Conservation (phyloP, 1,140 invertebrate species). For the Euwallacea similis region DNA sequence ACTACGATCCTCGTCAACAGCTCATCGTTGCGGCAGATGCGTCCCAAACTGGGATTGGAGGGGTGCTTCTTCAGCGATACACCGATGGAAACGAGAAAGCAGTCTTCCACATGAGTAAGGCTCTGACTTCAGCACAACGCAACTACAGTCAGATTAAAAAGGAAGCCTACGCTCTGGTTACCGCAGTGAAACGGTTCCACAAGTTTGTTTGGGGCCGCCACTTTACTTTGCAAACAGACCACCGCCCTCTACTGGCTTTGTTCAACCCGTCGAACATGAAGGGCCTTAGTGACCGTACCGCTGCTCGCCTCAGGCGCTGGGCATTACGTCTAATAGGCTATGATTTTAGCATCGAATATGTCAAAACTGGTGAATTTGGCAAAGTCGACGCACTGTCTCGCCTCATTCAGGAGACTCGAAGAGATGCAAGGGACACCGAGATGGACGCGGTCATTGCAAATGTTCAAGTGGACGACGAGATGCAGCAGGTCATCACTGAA, state of each 20-base stretch:
- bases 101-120: not conserved
- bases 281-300: not conserved
- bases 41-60: not conserved
- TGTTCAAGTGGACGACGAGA: not conserved
- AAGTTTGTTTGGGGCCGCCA: not conserved
- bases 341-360: constrained; percentile 2
- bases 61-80: not conserved
- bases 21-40: not conserved
- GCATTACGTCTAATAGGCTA: constrained; percentile 1
- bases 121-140: not conserved
- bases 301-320: not conserved
- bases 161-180: not conserved
- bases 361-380: not conserved
- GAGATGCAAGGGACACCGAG: not conserved
- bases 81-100: constrained; percentile 1
- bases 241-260: not conserved
- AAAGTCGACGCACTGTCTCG: not conserved
- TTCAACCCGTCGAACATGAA: not conserved
- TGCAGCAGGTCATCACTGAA: not conserved
- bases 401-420: not conserved
- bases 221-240: not conserved
- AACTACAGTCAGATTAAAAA: not conserved
- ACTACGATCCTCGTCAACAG: not conserved
- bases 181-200: not conserved
- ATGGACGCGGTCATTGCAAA: not conserved